Evolutionary conservation across 2,888 invertebrate species (phyloP), one percentile per base, ranked within the genome.

Genomic region (Beris chalybata): DNA sequence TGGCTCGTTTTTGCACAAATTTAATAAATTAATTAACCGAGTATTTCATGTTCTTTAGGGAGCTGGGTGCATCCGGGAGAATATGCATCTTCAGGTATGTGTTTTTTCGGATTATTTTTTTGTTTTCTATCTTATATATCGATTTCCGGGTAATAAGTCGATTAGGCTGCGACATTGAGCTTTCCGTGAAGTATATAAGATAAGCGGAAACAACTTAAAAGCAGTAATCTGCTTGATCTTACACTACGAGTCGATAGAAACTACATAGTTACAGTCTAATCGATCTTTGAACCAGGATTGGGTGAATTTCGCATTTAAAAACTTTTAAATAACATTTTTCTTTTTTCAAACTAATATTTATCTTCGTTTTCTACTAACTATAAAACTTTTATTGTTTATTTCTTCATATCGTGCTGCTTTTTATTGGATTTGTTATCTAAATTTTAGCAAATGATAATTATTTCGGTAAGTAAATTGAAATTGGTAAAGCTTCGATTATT

Each of bases 21-120:
- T 59, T 50, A 48, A 32, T 57, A 22, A 22, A 67, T 63, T 5
- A 59, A n/a, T 29, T 59, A 65, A 69, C 68, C 68, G 64, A 68
- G 71, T 70, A 66, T 71, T 67, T 31, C 55, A 11, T 58, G 38
- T 57, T 64, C 64, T 64, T 72, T 71, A 80, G 96, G 97, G 77
- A 93, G 93, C 82, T 94, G 94, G 92, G 97, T 98, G 71, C 97
- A 97, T 84, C 97, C 97, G 72, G 97, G 97, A 76, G 98, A 98
- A 84, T 98, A 97, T 82, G 97, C 98, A 70, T 97, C 97, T 72
- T 97, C 97, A 83, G 97, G 97, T 98, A 88, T 81, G 84, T 50
- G 29, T 31, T 38, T 38, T 32, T 48, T 48, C 15, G 22, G 11
- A 45, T 48, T 48, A 48, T 48, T 48, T 48, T 13, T 45, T 45